A percentile compares a stretch with the other conserved stretches of the same genome.
Conservation (phyloP, 1,140 invertebrate species). For the Pseudomyrmex pallidus region DNA sequence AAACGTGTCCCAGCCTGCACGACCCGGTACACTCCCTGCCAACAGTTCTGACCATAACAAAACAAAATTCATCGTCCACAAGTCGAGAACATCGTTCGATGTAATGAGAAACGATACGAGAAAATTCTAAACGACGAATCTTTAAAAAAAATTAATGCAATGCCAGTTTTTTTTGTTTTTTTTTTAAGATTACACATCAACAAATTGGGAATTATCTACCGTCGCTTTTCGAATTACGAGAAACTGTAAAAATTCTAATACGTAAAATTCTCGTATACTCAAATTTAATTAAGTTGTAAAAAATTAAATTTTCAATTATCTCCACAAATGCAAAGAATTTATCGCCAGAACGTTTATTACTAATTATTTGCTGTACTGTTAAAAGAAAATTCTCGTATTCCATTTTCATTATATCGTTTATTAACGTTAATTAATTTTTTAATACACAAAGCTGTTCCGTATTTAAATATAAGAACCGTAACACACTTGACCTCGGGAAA, state of each 20-base stretch:
- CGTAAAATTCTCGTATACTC: no score
- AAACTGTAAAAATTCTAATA: background rate
- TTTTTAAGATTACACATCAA: background rate
- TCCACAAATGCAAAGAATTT: no score
- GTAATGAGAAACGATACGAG: background rate
- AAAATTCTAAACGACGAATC: background rate
- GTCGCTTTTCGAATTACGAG: background rate
- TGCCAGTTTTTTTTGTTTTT: background rate
- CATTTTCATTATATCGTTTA: background rate
- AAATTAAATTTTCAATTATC: no score
- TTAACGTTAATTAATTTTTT: conserved; percentile 36
- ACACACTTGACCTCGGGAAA: conserved; percentile 21
- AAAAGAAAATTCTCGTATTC: no score
- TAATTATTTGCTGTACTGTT: no score
- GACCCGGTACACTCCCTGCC: conserved; percentile 79
- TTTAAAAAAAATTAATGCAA: conserved; percentile 8
- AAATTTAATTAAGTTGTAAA: no score
- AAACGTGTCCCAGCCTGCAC: conserved; percentile 83
- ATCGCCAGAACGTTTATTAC: no score
- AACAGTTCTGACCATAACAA: conserved; percentile 82
- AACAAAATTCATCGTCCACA: conserved; percentile 13
- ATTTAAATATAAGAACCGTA: conserved; percentile 29
- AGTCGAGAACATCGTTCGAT: conserved; percentile 36
- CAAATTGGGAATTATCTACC: conserved; percentile 9
- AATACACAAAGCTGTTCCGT: background rate